Evolutionary conservation across 2,888 invertebrate species (phyloP), one percentile per base, ranked within the genome.

Genomic region (Apamea epomidion): DNA sequence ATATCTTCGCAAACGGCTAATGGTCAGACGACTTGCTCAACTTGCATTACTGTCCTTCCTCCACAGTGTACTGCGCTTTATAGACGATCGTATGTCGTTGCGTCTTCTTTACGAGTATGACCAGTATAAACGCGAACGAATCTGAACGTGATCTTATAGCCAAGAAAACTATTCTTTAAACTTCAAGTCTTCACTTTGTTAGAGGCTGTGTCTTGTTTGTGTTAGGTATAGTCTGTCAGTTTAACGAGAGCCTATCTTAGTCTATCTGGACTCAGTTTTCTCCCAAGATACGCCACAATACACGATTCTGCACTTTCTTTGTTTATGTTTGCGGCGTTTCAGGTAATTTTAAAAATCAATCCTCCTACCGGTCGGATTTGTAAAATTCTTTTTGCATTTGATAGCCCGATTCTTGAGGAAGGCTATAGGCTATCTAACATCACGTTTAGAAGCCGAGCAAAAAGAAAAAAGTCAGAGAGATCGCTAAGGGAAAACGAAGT

Each of bases 101-200:
- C 78, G 78, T 84, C 76, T 54, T 16, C 64, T 81, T 85, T 88
- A 84, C 74, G 84, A 84, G 68, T 80, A 84, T 48, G 81, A 65
- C 69, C 71, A 42, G 70, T 68, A 74, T 83, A 82, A 89, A 88
- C 80, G 80, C 70, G 67, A 74, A 83, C 88, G 74, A 79, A 88
- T 88, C 80, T 72, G 16, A 82, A 75, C 37, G 75, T 74, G 74
- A 76, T 87, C 87, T 78, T 70, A 76, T 42, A 62, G 64, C 18
- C 16, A 1, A 29, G 14, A 18, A 60, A 58, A 74, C 79, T 74
- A 54, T 78, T 73, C 37, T n/a, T 48, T 68, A 65, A 67, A 74
- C 60, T 67, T n/a, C 8, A 21, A 25, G 64, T 54, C 58, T 79
- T 54, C 25, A 32, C 12, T 65, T 70, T 70, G 64, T 51, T 64